Percentiles rank a stretch among this genome's conserved stretches.
Evolutionary conservation across 2,113 vertebrate genomes (phyloP).

Genomic region (Atractosteus spatula): DNA sequence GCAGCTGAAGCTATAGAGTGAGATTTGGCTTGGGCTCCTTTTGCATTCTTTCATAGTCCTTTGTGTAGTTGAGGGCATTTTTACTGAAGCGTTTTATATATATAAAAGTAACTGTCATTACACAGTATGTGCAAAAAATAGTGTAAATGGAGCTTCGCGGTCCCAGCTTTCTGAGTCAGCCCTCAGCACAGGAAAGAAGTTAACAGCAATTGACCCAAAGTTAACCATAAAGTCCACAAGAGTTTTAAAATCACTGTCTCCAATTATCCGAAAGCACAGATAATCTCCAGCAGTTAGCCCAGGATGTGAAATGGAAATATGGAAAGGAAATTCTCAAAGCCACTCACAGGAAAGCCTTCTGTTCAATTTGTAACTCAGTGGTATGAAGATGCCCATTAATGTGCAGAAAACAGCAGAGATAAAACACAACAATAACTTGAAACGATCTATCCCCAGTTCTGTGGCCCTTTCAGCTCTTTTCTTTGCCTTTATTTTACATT

Average conservation of each 20-base stretch:
- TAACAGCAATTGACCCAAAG: conserved; percentile 22
- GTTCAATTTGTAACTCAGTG: background rate
- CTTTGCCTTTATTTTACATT: background rate
- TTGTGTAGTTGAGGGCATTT: no score
- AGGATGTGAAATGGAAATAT: conserved; percentile 1
- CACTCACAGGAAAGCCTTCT: background rate
- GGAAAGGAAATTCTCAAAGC: conserved; percentile 2
- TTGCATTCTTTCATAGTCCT: no score
- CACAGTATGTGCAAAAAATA: no score
- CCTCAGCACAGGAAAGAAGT: background rate
- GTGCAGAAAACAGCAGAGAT: background rate
- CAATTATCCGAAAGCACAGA: conserved; percentile 19
- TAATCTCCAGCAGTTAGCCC: conserved; percentile 17
- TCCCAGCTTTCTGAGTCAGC: background rate
- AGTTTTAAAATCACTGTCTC: conserved; percentile 21
- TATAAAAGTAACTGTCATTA: no score
- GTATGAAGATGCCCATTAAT: background rate
- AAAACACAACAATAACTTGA: background rate
- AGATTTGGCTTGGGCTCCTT: no score
- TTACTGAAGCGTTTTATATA: no score
- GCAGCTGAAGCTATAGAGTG: no score
- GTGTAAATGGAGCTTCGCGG: no score
- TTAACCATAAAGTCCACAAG: conserved; percentile 22
- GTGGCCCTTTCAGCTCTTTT: background rate
- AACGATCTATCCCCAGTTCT: no score